A percentile compares a stretch with the other conserved stretches of the same genome.
Conservation (phyloP, 2,888 invertebrate species). For the Chirona hameri region DNA sequence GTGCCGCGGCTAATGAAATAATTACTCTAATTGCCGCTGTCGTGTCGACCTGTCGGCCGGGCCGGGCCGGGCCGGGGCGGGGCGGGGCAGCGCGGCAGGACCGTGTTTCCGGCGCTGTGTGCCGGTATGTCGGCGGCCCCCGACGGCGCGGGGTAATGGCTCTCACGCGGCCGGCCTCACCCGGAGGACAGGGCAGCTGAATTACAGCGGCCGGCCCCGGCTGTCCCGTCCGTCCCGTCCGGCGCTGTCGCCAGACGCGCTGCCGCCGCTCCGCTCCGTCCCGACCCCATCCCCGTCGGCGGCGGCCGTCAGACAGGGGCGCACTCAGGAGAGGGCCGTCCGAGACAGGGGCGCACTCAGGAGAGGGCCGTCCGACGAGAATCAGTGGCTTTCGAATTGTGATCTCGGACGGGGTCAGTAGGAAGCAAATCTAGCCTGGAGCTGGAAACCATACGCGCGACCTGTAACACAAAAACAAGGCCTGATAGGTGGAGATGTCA, state of each 20-base stretch:
- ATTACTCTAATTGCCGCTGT: not conserved
- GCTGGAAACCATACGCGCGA: no score
- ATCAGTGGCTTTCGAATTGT: no score
- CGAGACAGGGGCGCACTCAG: not conserved
- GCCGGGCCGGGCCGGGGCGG: no score
- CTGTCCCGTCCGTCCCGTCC: no score
- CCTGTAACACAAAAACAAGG: no score
- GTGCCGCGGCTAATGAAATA: not conserved
- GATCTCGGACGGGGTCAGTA: no score
- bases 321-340: not conserved
- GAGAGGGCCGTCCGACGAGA: not conserved
- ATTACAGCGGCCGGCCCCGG: not conserved
- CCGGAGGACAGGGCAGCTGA: not conserved
- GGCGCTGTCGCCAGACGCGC: no score
- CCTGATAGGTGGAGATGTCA: no score
- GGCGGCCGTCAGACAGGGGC: not conserved
- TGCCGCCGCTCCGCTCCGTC: not conserved
- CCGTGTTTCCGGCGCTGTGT: not conserved
- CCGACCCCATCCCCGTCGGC: not conserved
- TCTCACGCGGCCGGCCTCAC: not conserved
- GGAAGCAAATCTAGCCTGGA: no score
- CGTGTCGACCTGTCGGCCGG: not conserved
- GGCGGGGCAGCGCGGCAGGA: not conserved
- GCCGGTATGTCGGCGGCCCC: not conserved
- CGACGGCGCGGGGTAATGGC: not conserved